These are phyloP conservation scores for Lissonota sp. DNA, from an alignment of 2,888 invertebrate species.

Conservation along the genomic window DNA sequence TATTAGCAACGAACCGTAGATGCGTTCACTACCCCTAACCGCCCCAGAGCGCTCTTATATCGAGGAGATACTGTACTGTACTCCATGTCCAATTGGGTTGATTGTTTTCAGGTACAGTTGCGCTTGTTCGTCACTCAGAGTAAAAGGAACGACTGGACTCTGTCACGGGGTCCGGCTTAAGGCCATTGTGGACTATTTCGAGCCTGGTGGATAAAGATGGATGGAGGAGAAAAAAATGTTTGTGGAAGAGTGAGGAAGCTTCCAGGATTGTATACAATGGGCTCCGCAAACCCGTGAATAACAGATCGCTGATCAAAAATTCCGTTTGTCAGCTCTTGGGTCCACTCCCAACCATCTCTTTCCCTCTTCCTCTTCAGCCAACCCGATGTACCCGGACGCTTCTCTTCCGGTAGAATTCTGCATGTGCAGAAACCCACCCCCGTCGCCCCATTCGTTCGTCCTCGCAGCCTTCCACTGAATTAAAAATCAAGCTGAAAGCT, in stretches of 20 bases:
- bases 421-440: slow-evolving; percentile 17
- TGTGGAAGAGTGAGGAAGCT: slow-evolving; percentile 36
- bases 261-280: slow-evolving; percentile 74
- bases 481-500: too few relatives aligned
- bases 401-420: slow-evolving; percentile 21
- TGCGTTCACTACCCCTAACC: slow-evolving; percentile 1
- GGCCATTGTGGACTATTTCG: not conserved
- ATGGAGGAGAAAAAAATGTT: not conserved
- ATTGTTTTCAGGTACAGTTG: slow-evolving; percentile 36
- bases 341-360: slow-evolving; percentile 48
- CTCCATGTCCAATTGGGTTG: slow-evolving; percentile 31
- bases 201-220: slow-evolving; percentile 18
- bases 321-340: slow-evolving; percentile 74
- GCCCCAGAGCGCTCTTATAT: too few relatives aligned
- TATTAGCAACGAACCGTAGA: slow-evolving; percentile 13
- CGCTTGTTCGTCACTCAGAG: not conserved
- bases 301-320: slow-evolving; percentile 79
- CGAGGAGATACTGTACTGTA: too few relatives aligned
- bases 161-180: not conserved
- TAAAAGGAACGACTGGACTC: slow-evolving; percentile 25
- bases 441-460: slow-evolving; percentile 23
- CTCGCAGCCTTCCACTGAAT: not conserved
- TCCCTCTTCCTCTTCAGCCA: slow-evolving; percentile 49
- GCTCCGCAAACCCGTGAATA: slow-evolving; percentile 75
- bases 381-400: slow-evolving; percentile 62